Evolutionary conservation across 2,888 invertebrate species (phyloP).

Genomic region (Diadromus collaris): DNA sequence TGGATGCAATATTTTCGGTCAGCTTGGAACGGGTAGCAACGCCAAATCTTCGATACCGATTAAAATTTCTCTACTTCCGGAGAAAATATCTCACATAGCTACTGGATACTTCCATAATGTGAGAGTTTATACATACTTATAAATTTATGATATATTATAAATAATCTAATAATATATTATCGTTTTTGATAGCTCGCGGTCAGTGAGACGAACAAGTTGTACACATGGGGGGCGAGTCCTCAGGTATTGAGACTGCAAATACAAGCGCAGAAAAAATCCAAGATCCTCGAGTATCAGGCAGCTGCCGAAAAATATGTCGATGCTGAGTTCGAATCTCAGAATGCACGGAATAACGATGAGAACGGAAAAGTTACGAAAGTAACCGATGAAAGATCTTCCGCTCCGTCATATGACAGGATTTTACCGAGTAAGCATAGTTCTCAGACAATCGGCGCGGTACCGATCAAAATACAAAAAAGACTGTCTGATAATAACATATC

Average conservation of each 20-base stretch:
- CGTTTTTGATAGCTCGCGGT: slow-evolving; percentile 83
- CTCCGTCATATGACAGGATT: slow-evolving; percentile 36
- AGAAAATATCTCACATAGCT: slow-evolving; percentile 82
- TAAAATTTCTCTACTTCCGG: slow-evolving; percentile 81
- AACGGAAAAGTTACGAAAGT: not conserved
- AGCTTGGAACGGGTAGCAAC: slow-evolving; percentile 84
- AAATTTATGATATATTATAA: not conserved
- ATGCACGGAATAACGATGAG: slow-evolving; percentile 28
- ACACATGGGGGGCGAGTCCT: slow-evolving; percentile 90
- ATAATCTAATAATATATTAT: not conserved
- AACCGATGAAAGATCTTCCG: not conserved
- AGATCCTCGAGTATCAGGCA: slow-evolving; percentile 81
- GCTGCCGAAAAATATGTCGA: slow-evolving; percentile 76
- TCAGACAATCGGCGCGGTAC: slow-evolving; percentile 26
- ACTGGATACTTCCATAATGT: slow-evolving; percentile 91
- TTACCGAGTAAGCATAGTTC: slow-evolving; percentile 53
- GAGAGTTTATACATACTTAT: slow-evolving; percentile 74
- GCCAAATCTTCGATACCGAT: slow-evolving; percentile 84
- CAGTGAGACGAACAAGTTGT: slow-evolving; percentile 84
- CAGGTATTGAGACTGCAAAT: slow-evolving; percentile 86
- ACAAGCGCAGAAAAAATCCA: slow-evolving; percentile 83
- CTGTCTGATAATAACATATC: slow-evolving; percentile 49
- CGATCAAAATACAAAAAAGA: slow-evolving; percentile 54
- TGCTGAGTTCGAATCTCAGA: slow-evolving; percentile 55
- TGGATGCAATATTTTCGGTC: slow-evolving; percentile 90